A percentile compares a stretch with the other conserved stretches of the same genome.
Evolutionary conservation across 2,113 vertebrate genomes (phyloP).

Genomic region (Lanius collurio): DNA sequence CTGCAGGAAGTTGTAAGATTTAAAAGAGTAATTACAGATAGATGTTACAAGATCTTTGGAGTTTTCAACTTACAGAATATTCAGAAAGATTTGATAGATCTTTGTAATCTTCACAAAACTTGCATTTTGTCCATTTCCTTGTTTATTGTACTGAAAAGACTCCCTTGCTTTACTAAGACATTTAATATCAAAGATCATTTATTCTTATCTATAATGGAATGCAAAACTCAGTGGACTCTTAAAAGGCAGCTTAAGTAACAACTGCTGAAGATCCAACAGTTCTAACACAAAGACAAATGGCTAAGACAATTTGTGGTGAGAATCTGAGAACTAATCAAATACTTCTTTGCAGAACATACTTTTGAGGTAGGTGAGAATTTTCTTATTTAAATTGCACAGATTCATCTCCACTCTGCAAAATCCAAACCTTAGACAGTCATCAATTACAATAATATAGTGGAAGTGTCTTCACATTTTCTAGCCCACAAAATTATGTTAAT

Average conservation of each 20-base stretch:
- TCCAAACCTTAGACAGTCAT: background rate
- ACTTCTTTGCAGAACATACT: background rate
- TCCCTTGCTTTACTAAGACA: background rate
- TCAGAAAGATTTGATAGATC: background rate
- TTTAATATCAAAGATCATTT: background rate
- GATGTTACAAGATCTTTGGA: background rate
- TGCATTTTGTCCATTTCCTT: background rate
- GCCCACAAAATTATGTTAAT: background rate
- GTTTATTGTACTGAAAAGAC: background rate
- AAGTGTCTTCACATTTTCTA: background rate
- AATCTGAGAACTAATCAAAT: background rate
- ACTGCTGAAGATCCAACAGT: background rate
- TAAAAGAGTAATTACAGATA: background rate
- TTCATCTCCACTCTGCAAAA: background rate
- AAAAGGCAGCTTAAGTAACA: background rate
- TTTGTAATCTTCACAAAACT: background rate
- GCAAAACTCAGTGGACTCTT: background rate
- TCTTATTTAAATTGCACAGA: background rate
- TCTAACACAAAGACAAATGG: background rate
- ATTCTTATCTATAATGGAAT: background rate
- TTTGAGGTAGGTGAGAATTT: background rate
- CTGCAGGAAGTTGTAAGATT: background rate
- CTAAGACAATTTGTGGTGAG: background rate
- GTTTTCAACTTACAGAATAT: background rate
- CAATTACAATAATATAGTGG: background rate